Percentiles rank a stretch among this genome's conserved stretches.
These are phyloP conservation scores for Sebastiscus tertius DNA, from an alignment of 2,797 vertebrate genomes.

Conservation along the genomic window DNA sequence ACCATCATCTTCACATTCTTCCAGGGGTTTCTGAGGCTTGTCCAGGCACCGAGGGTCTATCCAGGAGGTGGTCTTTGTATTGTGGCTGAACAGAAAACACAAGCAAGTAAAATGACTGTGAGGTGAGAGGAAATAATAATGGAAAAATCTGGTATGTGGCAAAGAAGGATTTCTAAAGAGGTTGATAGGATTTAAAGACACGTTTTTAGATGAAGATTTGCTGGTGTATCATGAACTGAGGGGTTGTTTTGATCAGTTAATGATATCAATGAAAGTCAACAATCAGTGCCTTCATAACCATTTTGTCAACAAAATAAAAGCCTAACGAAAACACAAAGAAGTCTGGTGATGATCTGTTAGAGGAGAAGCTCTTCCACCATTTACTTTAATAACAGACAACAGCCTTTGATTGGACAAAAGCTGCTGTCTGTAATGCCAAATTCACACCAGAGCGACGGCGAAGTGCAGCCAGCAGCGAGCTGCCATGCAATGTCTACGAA, in stretches of 20 bases:
- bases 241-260: background rate
- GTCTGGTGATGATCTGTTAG: background rate
- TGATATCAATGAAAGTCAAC: background rate
- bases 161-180: background rate
- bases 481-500: too few relatives aligned
- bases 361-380: background rate
- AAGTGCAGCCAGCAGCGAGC: too few relatives aligned
- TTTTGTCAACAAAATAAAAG: background rate
- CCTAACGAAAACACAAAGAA: background rate
- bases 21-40: slow-evolving; percentile 98
- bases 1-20: slow-evolving; percentile 99
- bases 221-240: background rate
- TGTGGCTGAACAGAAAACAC: slow-evolving; percentile 88
- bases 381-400: background rate
- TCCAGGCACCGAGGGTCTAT: slow-evolving; percentile 99
- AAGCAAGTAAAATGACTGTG: background rate
- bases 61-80: slow-evolving; percentile 99
- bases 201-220: background rate
- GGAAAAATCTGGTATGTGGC: background rate
- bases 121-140: background rate
- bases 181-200: background rate
- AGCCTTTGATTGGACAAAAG: background rate
- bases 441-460: too few relatives aligned
- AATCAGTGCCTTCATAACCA: background rate
- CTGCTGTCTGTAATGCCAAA: background rate